Evolutionary conservation across 1,140 invertebrate species (phyloP).

Genomic region (Macrotrachela quadricornifera): DNA sequence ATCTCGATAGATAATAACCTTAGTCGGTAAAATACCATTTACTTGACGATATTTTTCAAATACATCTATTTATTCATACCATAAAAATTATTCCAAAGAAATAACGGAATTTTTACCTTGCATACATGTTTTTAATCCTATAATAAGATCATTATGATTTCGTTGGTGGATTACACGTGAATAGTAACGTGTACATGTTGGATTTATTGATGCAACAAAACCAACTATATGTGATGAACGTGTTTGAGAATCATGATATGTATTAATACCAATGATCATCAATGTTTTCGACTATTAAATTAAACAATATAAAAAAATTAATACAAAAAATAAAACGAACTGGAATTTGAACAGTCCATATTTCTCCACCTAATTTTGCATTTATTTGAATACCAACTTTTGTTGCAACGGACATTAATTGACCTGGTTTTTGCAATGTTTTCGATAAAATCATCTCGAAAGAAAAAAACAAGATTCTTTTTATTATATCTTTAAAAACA

Average conservation of each 20-base stretch:
- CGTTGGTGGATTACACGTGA: slow-evolving; percentile 47
- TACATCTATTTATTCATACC: too few relatives aligned
- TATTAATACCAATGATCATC: slow-evolving; percentile 65
- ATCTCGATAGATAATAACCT: slow-evolving; percentile 68
- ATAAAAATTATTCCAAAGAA: too few relatives aligned
- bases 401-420: slow-evolving; percentile 39
- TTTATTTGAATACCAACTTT: slow-evolving; percentile 85
- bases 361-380: slow-evolving; percentile 72
- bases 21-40: too few relatives aligned
- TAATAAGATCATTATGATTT: slow-evolving; percentile 41
- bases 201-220: slow-evolving; percentile 40
- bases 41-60: too few relatives aligned
- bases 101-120: too few relatives aligned
- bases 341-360: slow-evolving; percentile 66
- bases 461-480: too few relatives aligned
- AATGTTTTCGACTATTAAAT: too few relatives aligned
- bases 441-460: slow-evolving; percentile 36
- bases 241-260: slow-evolving; percentile 47
- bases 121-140: too few relatives aligned
- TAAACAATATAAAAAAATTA: not conserved
- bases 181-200: slow-evolving; percentile 44
- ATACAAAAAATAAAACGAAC: too few relatives aligned
- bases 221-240: slow-evolving; percentile 31
- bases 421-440: not conserved
- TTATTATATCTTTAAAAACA: not conserved